Evolutionary conservation across 2,113 vertebrate species (phyloP).

Genomic region (Marmota monax): DNA sequence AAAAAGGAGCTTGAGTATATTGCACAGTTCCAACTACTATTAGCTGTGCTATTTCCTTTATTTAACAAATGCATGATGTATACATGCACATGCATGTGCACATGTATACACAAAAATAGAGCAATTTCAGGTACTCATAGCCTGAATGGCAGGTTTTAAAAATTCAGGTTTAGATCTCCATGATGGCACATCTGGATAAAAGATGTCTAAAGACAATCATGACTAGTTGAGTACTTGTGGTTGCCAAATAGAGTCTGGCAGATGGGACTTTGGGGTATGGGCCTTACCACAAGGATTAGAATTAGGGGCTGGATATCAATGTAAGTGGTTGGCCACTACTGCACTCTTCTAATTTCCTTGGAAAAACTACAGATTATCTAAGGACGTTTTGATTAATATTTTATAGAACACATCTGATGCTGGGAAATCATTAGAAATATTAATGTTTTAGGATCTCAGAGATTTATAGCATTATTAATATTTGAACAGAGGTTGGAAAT

Average conservation of each 20-base stretch:
- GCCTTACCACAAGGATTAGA: not conserved
- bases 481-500: not conserved
- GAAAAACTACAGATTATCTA: not conserved
- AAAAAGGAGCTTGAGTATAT: not conserved
- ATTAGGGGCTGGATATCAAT: not conserved
- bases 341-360: not conserved
- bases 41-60: not conserved
- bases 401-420: not conserved
- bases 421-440: not conserved
- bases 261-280: too few species aligned
- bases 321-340: not conserved
- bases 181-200: not conserved
- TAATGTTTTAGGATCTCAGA: not conserved
- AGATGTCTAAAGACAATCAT: not conserved
- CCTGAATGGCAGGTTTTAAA: not conserved
- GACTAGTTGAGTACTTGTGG: too few species aligned
- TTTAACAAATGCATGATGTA: not conserved
- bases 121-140: too few species aligned
- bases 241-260: not conserved
- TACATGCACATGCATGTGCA: not conserved
- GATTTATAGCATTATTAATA: not conserved
- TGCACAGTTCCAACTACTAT: not conserved
- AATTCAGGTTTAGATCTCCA: not conserved
- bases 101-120: not conserved
- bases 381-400: not conserved